These are phyloP conservation scores for Zoanthus gigantus DNA, from an alignment of 92 coral and sea anemone species.

Conservation along the genomic window DNA sequence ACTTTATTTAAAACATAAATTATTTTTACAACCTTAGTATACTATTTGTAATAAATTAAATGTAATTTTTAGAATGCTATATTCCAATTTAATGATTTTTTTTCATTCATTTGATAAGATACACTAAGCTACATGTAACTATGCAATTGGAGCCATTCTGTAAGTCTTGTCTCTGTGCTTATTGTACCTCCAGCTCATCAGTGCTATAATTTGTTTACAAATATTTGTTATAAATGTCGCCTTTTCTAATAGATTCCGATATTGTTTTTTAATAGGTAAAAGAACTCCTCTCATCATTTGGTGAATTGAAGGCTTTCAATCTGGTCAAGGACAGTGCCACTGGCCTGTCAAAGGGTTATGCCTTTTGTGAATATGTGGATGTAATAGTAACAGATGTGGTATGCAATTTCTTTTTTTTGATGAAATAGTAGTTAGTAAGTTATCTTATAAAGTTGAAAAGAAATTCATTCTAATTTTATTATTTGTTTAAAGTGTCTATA, in stretches of 20 bases:
- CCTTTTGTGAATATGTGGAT: conserved; percentile 99
- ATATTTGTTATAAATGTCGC: neutral
- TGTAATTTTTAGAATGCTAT: too few species aligned
- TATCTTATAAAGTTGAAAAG: too few species aligned
- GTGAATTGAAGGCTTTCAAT: conserved; percentile 96
- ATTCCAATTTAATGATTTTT: too few species aligned
- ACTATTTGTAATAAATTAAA: too few species aligned
- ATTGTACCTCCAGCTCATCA: neutral
- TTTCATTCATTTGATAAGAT: neutral
- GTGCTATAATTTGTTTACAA: neutral
- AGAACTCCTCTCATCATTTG: conserved; percentile 94
- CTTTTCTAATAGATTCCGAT: neutral
- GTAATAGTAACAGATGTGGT: conserved; percentile 91
- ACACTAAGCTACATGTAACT: neutral
- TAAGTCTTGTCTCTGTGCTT: neutral
- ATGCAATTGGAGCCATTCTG: too few species aligned
- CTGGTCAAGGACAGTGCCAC: conserved; percentile 98
- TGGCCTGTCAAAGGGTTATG: conserved; percentile 96
- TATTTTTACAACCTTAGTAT: too few species aligned
- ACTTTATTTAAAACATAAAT: neutral
- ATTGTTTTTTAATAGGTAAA: conserved; percentile 73
- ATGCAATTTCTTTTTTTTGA: conserved; percentile 33
- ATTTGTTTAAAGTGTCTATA: too few species aligned
- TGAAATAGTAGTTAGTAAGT: too few species aligned
- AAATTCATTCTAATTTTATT: too few species aligned